phyloP scores from a whole-genome alignment of 2,113 vertebrate genomes.

The Circaetus cinerascens region DNA sequence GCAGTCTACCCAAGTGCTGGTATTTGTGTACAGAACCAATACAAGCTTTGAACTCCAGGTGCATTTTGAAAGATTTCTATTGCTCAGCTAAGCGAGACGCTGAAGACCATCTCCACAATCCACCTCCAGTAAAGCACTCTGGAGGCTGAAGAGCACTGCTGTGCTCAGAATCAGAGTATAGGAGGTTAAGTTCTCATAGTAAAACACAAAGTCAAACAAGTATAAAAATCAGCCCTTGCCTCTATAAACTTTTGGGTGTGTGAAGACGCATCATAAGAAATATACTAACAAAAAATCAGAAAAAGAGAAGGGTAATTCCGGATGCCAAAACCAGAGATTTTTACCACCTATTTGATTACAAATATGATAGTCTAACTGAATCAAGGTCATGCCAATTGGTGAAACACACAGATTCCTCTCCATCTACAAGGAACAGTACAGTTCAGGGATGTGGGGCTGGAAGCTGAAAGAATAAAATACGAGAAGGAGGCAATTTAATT shows the following conservation, averaged over 20 bases:
- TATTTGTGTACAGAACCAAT: not conserved
- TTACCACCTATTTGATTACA: not conserved
- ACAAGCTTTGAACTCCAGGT: not conserved
- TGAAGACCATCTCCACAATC: not conserved
- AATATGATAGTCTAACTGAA: not conserved
- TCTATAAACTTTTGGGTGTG: not conserved
- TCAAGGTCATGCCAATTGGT: not conserved
- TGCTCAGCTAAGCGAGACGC: not conserved
- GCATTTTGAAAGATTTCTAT: accelerated
- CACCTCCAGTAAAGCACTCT: not conserved
- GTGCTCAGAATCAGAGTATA: not conserved
- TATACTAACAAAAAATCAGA: not conserved
- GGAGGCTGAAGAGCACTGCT: not conserved
- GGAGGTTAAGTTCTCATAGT: not conserved
- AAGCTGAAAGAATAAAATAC: not conserved
- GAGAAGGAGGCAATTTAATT: not conserved
- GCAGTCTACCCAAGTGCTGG: not conserved
- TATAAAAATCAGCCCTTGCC: not conserved
- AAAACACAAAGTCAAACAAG: not conserved
- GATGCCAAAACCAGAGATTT: not conserved
- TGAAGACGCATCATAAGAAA: not conserved
- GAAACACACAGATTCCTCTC: not conserved
- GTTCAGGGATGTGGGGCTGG: not conserved
- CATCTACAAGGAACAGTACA: not conserved
- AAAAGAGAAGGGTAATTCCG: not conserved